Base-by-base conservation (phyloP, 2,888 invertebrate genomes). In the Syrphus vitripennis region DNA sequence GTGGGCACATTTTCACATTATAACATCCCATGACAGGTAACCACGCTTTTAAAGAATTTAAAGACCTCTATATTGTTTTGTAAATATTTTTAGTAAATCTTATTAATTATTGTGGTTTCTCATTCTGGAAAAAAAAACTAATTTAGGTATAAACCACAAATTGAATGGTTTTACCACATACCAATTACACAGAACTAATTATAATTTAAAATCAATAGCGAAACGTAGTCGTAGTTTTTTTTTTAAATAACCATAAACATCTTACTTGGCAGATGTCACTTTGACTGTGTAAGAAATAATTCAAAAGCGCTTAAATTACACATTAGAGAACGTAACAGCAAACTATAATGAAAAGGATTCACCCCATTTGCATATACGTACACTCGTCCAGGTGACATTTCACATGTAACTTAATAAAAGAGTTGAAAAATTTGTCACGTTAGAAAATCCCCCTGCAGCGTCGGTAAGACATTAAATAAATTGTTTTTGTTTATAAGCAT, bases 321-420 rank as follows among this genome's bases (percentile, higher is more conserved):
- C 19, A 37, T 63, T 65, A 42, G 5, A 50, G 59, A 59, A 75
- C 10, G 50, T 16, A 69, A 53, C 37, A 70, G 48, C 55, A 74
- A 26, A 77, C 55, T 21, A 26, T 37, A 67, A 59, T 59, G 9
- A 70, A 78, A 69, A 55, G 40, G 78, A 83, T 79, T 83, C 83
- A 75, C 80, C 83, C 65, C 80, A 80, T 80, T 75, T 12, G 71
- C 65, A 76, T 61, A 69, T 61, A 69, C 45, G 31, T 67, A 71
- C 75, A 83, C 80, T 59, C 70, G 48, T 6, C 70, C 83, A 83
- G 80, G 83, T 83, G 83, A 80, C 80, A 83, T 75, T 83, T 83
- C 83, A 80, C 83, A 83, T n/a, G n/a, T 76, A 83, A 80, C 31
- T 71, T 79, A 80, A 75, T 75, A 21, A 75, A 59, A 40, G 83